Base-by-base conservation (phyloP, 2,888 invertebrate genomes). In the Isotomurus palustris region DNA sequence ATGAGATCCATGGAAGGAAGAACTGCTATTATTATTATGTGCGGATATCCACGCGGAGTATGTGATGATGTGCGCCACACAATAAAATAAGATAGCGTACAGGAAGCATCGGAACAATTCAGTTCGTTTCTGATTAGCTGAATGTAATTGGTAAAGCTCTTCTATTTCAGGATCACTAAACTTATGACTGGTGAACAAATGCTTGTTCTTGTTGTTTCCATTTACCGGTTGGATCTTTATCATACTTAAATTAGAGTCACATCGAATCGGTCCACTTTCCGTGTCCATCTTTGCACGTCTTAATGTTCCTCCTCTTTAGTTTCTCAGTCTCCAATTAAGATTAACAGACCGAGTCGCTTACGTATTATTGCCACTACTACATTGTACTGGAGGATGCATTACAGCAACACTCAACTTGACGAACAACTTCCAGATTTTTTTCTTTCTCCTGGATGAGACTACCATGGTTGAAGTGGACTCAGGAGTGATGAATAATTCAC, bases 161-260 rank as follows among this genome's bases (percentile, higher is more conserved):
- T 70, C 70, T 36, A 70, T 70, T 53, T 70, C 70, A 5, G 70
- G 70, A 59, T 70, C 70, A 52, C 66, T 65, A 54, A 70, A 70
- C 53, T 70, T 67, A 50, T 65, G 65, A 38, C 65, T 55, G 38
- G 63, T 54, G 25, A 68, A 52, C 2, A 62, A 58, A n/a, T 66
- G 56, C 45, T 58, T 60, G 17, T 64, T 63, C 41, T 63, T 61
- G 32, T 61, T 61, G 3, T 49, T 58, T 35, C 62, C 53, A 19
- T 59, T 63, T 19, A 65, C 66, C 25, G 67, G 66, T 44, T 66
- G 66, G 47, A 70, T 70, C 55, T 66, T 68, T 28, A 69, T 62
- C 35, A 70, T 68, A 56, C 70, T 69, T 22, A 70, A 58, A n/a
- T 59, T 53, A 40, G 70, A 70, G 64, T 70, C 68, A 64, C 68